Evolutionary conservation across 2,113 vertebrate genomes (phyloP), one percentile per base, ranked within the genome.

Genomic region (Colossoma macropomum): DNA sequence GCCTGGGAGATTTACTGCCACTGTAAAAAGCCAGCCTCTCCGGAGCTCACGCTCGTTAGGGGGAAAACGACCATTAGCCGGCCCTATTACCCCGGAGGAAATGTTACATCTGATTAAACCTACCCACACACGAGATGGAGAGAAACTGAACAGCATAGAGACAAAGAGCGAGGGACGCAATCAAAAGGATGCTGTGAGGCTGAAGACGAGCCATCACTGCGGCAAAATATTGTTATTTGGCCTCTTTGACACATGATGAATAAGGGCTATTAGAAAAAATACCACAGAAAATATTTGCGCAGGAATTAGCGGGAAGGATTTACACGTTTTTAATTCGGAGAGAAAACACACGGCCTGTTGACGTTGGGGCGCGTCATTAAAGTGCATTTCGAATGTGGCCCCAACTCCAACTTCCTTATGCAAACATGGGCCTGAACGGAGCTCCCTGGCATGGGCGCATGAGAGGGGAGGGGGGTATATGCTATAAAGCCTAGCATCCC

Each of bases 271-370:
- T 91, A 92, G 84, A 81, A 83, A 59, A 89, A 87, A 86, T 86
- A 91, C 87, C 85, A 52, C 82, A 78, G 79, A 83, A 90, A 88
- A 91, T 90, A 92, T 92, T 92, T 91, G 84, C 77, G 79, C 69
- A 87, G 78, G 90, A 92, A 90, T 93, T 91, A 93, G 86, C 82
- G n/a, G 79, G 83, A 88, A 88, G 85, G 86, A 83, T 87, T 89
- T 86, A 88, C 82, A 84, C 87, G 75, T 87, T 86, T 87, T 89
- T 91, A 87, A 90, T 87, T 87, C 73, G 86, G 60, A 90, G 86
- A 75, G 86, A 89, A 92, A 92, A 87, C 77, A 91, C 84, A 77
- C 85, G 32, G 85, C 89, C 90, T 86, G 88, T 91, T 93, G 88
- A 81, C 71, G 59, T 89, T 83, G 86, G 82, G 88, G 19, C 27